phyloP scores from a whole-genome alignment of 2,888 invertebrate genomes.

The Crematogaster levior region DNA sequence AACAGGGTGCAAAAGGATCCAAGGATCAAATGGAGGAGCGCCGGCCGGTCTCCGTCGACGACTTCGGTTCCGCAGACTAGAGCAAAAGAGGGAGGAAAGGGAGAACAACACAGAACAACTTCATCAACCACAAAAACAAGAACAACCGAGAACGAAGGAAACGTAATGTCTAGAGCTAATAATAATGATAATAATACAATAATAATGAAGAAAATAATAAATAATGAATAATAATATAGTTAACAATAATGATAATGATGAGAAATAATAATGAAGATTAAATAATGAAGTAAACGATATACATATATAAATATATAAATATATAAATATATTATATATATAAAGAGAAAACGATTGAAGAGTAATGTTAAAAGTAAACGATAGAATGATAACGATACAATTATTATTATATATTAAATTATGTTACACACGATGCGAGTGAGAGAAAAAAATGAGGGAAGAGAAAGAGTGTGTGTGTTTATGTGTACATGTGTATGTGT shows the following conservation, averaged over 20 bases:
- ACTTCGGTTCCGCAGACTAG: conserved; percentile 12
- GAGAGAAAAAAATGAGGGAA: conserved; percentile 44
- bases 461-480: conserved; percentile 7
- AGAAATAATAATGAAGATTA: conserved; percentile 65
- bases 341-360: conserved; percentile 53
- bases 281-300: conserved; percentile 57
- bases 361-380: conserved; percentile 70
- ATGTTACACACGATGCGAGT: conserved; percentile 54
- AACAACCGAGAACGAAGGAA: conserved; percentile 58
- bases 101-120: conserved; percentile 34
- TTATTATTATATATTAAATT: conserved; percentile 67
- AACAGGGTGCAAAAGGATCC: neutral
- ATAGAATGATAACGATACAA: conserved; percentile 72
- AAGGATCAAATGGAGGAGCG: neutral
- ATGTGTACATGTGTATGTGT: no score
- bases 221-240: conserved; percentile 65
- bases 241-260: conserved; percentile 47
- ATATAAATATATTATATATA: conserved; percentile 35
- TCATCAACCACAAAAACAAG: conserved; percentile 55
- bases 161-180: conserved; percentile 69
- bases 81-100: conserved; percentile 30
- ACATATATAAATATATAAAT: conserved; percentile 48
- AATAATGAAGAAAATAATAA: conserved; percentile 68
- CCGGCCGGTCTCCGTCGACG: conserved; percentile 23
- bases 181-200: conserved; percentile 73